Conservation (phyloP, 2,113 vertebrate genomes). For the Plestiodon gilberti region DNA sequence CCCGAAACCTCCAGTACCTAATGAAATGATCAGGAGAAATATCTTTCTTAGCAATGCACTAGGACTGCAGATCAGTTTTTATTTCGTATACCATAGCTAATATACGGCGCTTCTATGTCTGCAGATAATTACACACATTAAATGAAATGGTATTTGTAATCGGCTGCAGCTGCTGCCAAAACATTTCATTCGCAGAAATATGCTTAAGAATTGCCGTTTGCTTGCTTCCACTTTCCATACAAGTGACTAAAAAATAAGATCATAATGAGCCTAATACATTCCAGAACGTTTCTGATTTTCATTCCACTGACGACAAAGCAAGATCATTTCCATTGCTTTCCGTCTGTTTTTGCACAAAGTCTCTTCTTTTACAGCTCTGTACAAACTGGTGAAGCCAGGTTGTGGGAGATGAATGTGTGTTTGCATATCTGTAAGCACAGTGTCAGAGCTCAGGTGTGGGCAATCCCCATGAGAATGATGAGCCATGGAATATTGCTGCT, state of each 20-base stretch:
- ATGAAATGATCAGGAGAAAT: conserved; percentile 42
- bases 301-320: not conserved
- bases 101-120: not conserved
- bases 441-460: too few species aligned
- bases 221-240: not conserved
- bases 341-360: not conserved
- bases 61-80: conserved; percentile 15
- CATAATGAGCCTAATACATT: not conserved
- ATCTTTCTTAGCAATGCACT: conserved; percentile 28
- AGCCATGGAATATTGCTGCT: not conserved
- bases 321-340: not conserved
- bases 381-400: not conserved
- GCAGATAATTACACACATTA: not conserved
- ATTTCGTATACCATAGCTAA: not conserved
- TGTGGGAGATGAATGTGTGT: not conserved
- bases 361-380: not conserved
- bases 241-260: not conserved
- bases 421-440: not conserved
- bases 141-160: conserved; percentile 11
- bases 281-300: not conserved
- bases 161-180: not conserved
- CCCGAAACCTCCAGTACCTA: conserved; percentile 19
- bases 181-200: not conserved
- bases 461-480: not conserved
- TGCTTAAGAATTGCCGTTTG: not conserved